Evolutionary conservation across 2,797 vertebrate genomes (phyloP), one percentile per base, ranked within the genome.

Genomic region (Manis javanica): DNA sequence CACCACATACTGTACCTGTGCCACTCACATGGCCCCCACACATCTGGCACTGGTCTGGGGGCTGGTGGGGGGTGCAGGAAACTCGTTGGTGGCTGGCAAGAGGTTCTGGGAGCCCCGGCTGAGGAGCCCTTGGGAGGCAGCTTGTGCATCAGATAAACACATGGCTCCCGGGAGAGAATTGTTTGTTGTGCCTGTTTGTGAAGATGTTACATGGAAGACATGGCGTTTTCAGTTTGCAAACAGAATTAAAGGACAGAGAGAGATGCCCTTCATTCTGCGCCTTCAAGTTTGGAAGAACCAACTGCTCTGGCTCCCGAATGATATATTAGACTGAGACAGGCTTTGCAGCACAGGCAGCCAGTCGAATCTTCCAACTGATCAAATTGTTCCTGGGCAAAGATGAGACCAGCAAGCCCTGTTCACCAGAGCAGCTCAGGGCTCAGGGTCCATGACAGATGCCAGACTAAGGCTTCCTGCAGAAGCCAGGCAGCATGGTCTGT

Each of bases 101-200:
- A 18, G 0, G 19, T 53, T 2, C 18, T 4, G 24, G 5, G 18
- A 16, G 24, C 42, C 0, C 9, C 13, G 66, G 34, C 23, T 16
- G 1, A 7, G 4, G 34, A 42, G 2, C 0, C 4, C 12, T 1
- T 18, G 31, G 23, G 86, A 29, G 49, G n/a, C 34, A 16, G 39
- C 26, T 0, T 5, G 3, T 5, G 42, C 13, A 0, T 2, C 2
- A 2, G n/a, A 0, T 4, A 19, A 12, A 2, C 13, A 0, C 3
- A 6, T 0, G 19, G 68, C 26, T 18, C 68, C 18, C 0, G 13
- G 24, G 26, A 9, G 11, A 61, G 57, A 39, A n/a, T 4, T 5
- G 2, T 18, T 59, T 7, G 39, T 3, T 49, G 9, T 21, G 89
- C 29, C 37, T 26, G 11, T 64, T 19, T 14, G 29, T 37, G 26